These are phyloP conservation scores for Zeuzera pyrina DNA, from an alignment of 2,888 invertebrate species.

Conservation along the genomic window DNA sequence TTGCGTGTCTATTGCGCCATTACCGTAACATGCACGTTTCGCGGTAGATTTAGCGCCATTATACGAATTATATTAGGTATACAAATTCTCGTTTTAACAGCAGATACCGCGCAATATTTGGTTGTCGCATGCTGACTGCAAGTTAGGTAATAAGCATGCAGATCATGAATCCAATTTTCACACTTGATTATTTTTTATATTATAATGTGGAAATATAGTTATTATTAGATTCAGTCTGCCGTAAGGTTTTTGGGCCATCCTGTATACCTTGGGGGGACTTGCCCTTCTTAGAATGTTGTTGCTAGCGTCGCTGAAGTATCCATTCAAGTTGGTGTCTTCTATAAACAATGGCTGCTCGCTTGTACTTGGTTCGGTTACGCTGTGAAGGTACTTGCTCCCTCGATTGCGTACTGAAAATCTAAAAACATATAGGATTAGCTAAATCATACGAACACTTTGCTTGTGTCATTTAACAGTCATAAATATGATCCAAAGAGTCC, in stretches of 20 bases:
- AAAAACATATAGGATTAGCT: not conserved
- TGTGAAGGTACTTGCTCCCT: constrained; percentile 43
- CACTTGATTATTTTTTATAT: not conserved
- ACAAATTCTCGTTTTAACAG: no score
- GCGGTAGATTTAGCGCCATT: no score
- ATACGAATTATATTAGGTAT: no score
- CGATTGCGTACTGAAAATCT: constrained; percentile 32
- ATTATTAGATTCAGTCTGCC: not conserved
- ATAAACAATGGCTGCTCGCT: constrained; percentile 38
- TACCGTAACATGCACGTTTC: no score
- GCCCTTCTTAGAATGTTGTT: constrained; percentile 35
- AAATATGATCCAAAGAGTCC: no score
- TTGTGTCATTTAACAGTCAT: no score
- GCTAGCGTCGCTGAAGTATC: constrained; percentile 57
- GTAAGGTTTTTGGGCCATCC: not conserved
- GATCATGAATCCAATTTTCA: not conserved
- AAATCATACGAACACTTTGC: not conserved
- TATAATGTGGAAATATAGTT: not conserved
- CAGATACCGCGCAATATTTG: no score
- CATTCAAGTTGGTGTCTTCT: constrained; percentile 37
- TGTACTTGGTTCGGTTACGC: constrained; percentile 19
- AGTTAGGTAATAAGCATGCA: not conserved
- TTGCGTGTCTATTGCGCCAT: no score
- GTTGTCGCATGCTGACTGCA: no score
- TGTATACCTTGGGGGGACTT: constrained; percentile 24